Evolutionary conservation across 2,113 vertebrate species (phyloP), one percentile per base, ranked within the genome.

Genomic region (Nesogale talazaci): DNA sequence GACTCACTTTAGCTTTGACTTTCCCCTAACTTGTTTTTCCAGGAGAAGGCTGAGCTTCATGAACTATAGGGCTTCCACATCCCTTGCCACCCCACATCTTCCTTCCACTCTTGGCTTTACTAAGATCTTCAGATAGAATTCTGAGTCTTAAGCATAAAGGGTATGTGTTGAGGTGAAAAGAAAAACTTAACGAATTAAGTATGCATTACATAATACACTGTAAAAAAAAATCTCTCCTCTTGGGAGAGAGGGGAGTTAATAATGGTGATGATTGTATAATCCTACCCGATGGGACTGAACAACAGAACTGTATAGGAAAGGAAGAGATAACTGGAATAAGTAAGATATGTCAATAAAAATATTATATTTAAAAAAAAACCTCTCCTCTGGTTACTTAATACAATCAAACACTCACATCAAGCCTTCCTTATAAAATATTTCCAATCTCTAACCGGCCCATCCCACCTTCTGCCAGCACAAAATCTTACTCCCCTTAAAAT

Each of bases 371-470:
- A 52, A 52, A 6, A 52, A 61, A 77, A 38, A 23, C 85, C 42
- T 80, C 46, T 89, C 74, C 61, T 94, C 46, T 38, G 31, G 31
- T 87, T 52, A 69, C 29, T 77, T 59, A 86, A 87, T 69, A 87
- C n/a, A 9, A 52, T 63, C 16, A 69, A 52, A n/a, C 56, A n/a
- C 82, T 78, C 56, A 72, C 31, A 83, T 7, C 10, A 42, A 78
- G 27, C 3, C 46, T 27, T 19, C 22, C 16, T 19, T 8, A 40
- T 38, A 76, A 52, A 94, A 29, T 87, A 91, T 8, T 78, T 81
- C 52, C 74, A 91, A 76, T 10, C 23, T 69, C 27, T 2, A 90
- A 75, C 12, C 34, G 6, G 22, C 59, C 22, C 59, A 7, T 22
- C 59, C 22, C 2, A 22, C n/a, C 42, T 29, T 16, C 42, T 29